These are phyloP conservation scores for Agraylea sexmaculata DNA, from an alignment of 1,140 invertebrate species.

Conservation along the genomic window DNA sequence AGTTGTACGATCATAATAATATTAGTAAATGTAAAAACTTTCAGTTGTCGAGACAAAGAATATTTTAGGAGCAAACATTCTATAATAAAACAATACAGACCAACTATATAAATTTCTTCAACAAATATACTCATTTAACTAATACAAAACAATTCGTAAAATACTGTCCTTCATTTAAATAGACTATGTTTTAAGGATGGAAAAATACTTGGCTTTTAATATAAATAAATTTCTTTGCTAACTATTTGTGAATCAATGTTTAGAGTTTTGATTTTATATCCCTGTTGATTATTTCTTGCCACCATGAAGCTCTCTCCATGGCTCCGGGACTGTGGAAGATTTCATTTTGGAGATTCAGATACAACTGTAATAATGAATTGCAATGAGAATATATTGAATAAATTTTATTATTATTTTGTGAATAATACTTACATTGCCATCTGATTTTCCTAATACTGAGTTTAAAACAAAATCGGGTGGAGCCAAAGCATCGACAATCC, in stretches of 20 bases:
- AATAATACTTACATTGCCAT: constrained; percentile 58
- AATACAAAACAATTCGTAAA: not conserved
- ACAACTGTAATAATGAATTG: constrained; percentile 44
- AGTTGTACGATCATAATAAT: no score
- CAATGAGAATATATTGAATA: constrained; percentile 22
- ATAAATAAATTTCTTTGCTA: not conserved
- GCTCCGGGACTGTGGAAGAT: constrained; percentile 58
- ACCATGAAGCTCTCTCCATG: constrained; percentile 66
- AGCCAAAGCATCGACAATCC: constrained; percentile 58
- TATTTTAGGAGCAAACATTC: not conserved
- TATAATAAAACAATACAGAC: not conserved
- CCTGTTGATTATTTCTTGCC: constrained; percentile 52
- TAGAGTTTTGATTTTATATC: constrained; percentile 15
- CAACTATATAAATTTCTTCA: not conserved
- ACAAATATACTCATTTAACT: not conserved
- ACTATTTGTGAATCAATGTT: not conserved
- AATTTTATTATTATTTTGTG: no score
- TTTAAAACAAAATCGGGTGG: constrained; percentile 69
- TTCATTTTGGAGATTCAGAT: constrained; percentile 68
- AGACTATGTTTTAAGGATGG: no score
- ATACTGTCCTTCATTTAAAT: no score
- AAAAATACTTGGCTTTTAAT: not conserved
- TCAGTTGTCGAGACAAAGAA: no score
- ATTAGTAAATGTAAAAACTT: no score
- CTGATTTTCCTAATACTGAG: constrained; percentile 70